A percentile compares a stretch with the other conserved stretches of the same genome.
Conservation (phyloP, 2,797 vertebrate genomes). For the Tapirus indicus region DNA sequence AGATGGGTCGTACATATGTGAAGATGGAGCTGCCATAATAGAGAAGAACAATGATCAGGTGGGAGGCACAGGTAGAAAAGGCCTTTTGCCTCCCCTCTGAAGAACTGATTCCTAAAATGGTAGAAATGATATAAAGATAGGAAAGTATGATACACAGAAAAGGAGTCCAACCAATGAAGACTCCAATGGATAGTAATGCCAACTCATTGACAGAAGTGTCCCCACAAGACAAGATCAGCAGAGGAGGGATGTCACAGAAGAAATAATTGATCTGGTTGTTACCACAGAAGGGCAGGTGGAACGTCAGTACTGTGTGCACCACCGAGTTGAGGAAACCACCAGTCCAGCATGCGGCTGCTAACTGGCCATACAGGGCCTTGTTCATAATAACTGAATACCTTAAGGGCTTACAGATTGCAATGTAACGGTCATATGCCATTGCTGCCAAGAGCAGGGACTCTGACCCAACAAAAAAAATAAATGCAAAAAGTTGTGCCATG, state of each 20-base stretch:
- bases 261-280: conserved; percentile 78
- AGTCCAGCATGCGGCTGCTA: conserved; percentile 66
- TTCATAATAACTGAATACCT: conserved; percentile 74
- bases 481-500: conserved; percentile 76
- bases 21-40: conserved; percentile 81
- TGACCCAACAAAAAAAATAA: conserved; percentile 77
- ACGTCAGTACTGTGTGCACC: conserved; percentile 78
- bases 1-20: conserved; percentile 77
- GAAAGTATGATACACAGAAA: conserved; percentile 76
- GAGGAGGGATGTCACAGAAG: conserved; percentile 80
- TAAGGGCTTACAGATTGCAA: neutral
- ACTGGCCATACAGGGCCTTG: neutral
- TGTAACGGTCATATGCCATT: conserved; percentile 76
- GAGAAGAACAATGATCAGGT: conserved; percentile 73
- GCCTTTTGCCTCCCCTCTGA: conserved; percentile 70
- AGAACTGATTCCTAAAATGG: conserved; percentile 65
- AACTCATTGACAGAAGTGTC: conserved; percentile 77
- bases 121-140: conserved; percentile 73
- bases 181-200: conserved; percentile 61
- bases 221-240: conserved; percentile 78
- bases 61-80: conserved; percentile 76
- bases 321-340: conserved; percentile 77
- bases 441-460: conserved; percentile 79
- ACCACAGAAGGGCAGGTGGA: conserved; percentile 74
- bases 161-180: conserved; percentile 77